Percentiles rank a stretch among this genome's conserved stretches.
phyloP scores from a whole-genome alignment of 2,113 vertebrate species.

The Silurus asotus region DNA sequence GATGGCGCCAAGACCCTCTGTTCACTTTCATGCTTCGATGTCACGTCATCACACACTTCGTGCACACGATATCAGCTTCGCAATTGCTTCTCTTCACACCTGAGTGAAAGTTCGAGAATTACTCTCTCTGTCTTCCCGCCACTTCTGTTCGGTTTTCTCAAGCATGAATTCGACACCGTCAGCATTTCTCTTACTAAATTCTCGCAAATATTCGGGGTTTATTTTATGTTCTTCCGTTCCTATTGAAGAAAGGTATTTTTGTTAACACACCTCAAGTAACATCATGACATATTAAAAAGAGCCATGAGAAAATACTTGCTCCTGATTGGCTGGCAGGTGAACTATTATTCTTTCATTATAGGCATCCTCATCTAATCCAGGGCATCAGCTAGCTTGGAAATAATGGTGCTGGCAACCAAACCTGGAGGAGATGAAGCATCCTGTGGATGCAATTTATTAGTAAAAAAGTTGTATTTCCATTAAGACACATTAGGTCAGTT shows the following conservation, averaged over 20 bases:
- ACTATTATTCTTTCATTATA: too few species aligned
- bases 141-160: slow-evolving; percentile 7
- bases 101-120: slow-evolving; percentile 24
- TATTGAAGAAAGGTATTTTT: background rate
- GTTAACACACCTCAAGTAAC: background rate
- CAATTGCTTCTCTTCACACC: slow-evolving; percentile 20
- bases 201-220: background rate
- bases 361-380: background rate
- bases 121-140: background rate
- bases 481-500: background rate
- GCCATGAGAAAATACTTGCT: background rate
- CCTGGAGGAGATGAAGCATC: background rate
- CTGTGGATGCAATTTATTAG: background rate
- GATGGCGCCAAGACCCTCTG: slow-evolving; percentile 45
- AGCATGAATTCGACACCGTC: background rate
- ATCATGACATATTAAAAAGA: background rate
- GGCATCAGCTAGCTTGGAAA: background rate
- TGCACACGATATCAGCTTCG: background rate
- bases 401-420: background rate
- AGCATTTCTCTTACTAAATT: background rate
- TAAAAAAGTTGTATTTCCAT: background rate
- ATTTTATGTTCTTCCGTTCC: background rate
- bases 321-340: background rate
- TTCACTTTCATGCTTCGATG: slow-evolving; percentile 63
- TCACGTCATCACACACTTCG: slow-evolving; percentile 65